Base-by-base conservation (phyloP, 2,888 invertebrate genomes). In the Metalampra italica region DNA sequence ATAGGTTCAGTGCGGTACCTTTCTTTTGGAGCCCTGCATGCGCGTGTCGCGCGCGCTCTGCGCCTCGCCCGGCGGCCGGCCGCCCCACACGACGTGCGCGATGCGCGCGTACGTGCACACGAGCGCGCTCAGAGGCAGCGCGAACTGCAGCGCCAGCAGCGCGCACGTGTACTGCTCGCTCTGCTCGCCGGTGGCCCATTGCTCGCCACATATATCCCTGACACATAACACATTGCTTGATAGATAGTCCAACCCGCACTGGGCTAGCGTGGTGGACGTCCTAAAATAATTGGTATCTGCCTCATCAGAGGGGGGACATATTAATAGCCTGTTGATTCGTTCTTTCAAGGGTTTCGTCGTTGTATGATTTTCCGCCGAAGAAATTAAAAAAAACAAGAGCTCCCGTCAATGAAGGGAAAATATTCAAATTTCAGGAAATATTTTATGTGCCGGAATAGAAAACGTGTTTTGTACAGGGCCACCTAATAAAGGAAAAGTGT, bases 101-200 rank as follows among this genome's bases (percentile, higher is more conserved):
- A 97, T 97, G 59, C 95, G 92, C 1, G 94, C 93, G 74, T 97
- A 97, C 0, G 97, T 96, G 75, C 94, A 95, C 50, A 96, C 89
- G 12, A 97, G 91, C 38, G 96, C 96, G 22, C 91, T 76, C 54
- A 97, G 88, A 0, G 97, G 97, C 55, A 97, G 89, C 53, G 95
- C 91, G 76, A 97, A 97, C 81, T 97, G 97, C 45, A 97, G 90
- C 39, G 93, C 90, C 82, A 97, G 91, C 54, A 97, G 85, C 0
- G 94, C 92, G 66, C 94, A 91, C 1, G 95, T 94, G 81, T 97
- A 97, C 58, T 92, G 92, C 64, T 92, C 91, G 59, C 93, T 93
- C 62, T 94, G 92, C 46, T 90, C 82, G 0, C 88, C 80, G 14
- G 87, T 81, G 5, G 91, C 90, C 95, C 96, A 96, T 52, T 91